Base-by-base conservation (phyloP, 2,888 invertebrate species). In the Platycheirus rosarum region DNA sequence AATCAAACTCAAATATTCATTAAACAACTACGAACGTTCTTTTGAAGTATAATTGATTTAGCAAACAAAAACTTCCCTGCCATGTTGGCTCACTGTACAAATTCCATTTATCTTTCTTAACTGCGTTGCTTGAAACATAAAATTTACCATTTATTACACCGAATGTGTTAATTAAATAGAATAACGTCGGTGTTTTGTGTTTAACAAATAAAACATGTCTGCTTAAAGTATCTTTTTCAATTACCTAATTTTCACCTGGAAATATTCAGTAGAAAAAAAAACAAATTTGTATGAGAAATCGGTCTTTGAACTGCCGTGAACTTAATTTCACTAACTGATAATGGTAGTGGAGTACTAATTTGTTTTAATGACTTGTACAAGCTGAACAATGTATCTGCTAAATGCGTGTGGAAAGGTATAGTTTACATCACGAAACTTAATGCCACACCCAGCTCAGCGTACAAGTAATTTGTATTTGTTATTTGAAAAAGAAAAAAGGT, bases 231-330 rank as follows among this genome's bases (percentile, higher is more conserved):
- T 29, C 1, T 26, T 66, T 16, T 29, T 29, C 5, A 20, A 20
- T 46, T 55, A 20, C 16, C 53, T 6, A 29, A 8, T n/a, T 13
- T 29, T 49, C 16, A 60, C 57, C 26, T 16, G 0, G 37, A 20
- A 37, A 37, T 2, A 20, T 20, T 35, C 6, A 18, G 35, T n/a
- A 8, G 53, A 16, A 26, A 53, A 46, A 44, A 13, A 44, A 68
- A 18, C 60, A 49, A 37, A 55, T 55, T 57, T 16, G 32, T n/a
- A 44, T 29, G 37, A 44, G 69, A 70, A 76, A 76, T 76, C 70
- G 77, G 77, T 65, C 70, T 77, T 55, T 70, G 77, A 77, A 70
- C 77, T 77, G 40, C 53, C 70, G 37, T 66, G 63, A 63, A 73
- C 73, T 23, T 16, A 49, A 35, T 29, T 49, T 60, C 18, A 14